phyloP scores from a whole-genome alignment of 2,888 invertebrate species.

The Napeogenes inachia region DNA sequence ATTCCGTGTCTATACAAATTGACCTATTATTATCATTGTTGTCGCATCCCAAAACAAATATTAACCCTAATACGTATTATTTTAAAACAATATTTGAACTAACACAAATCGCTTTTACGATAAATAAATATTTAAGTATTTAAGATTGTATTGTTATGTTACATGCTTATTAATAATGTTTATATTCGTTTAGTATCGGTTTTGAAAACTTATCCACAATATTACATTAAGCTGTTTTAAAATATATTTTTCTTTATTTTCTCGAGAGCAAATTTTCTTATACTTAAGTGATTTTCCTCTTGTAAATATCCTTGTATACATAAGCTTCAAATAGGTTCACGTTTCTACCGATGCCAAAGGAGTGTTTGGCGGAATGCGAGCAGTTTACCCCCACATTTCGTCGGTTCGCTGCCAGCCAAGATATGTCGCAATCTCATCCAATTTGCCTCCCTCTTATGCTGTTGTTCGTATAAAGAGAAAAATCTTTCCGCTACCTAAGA shows the following conservation, averaged over 20 bases:
- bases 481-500: conserved; percentile 62
- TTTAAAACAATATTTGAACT: no score
- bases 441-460: conserved; percentile 68
- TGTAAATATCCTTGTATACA: conserved; percentile 30
- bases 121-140: no score
- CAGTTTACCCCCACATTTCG: conserved; percentile 68
- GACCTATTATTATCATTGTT: conserved; percentile 28
- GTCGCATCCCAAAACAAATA: conserved; percentile 21
- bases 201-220: no score
- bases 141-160: no score
- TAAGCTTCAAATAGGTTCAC: conserved; percentile 55
- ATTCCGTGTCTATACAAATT: conserved; percentile 34
- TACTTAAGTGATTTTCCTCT: conserved; percentile 23
- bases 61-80: conserved; percentile 9
- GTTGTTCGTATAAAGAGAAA: conserved; percentile 69
- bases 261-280: conserved; percentile 8
- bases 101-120: no score
- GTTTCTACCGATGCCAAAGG: conserved; percentile 49
- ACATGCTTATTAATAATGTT: no score
- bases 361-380: conserved; percentile 56
- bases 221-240: no score
- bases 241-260: background rate
- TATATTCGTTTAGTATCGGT: no score
- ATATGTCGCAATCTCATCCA: conserved; percentile 74
- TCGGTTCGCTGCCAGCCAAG: conserved; percentile 62